Conservation (phyloP, 2,797 vertebrate species). For the Argya squamiceps region DNA sequence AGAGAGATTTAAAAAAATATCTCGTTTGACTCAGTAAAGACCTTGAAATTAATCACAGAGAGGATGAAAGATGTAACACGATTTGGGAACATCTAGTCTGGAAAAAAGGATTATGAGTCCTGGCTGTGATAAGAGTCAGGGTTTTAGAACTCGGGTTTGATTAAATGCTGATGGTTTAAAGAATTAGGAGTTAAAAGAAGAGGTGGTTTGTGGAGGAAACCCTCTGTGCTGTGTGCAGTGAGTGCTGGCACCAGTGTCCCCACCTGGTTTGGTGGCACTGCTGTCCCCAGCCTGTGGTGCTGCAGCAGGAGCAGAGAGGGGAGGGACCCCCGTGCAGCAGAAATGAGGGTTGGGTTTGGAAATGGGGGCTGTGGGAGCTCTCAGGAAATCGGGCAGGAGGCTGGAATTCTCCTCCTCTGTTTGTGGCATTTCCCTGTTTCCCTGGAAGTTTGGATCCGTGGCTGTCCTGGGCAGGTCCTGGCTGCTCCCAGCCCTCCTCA, state of each 20-base stretch:
- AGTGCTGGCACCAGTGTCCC: rapidly evolving
- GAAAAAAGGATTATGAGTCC: slow-evolving; percentile 76
- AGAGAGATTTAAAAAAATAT: slow-evolving; percentile 30
- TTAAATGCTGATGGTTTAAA: slow-evolving; percentile 73
- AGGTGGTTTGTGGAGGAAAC: background rate
- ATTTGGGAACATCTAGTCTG: slow-evolving; percentile 76
- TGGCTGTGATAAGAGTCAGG: slow-evolving; percentile 73
- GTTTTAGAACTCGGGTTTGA: slow-evolving; percentile 64
- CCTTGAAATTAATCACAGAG: slow-evolving; percentile 76
- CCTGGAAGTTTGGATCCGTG: rapidly evolving
- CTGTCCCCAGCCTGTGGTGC: rapidly evolving
- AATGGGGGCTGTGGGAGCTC: background rate
- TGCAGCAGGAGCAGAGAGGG: background rate
- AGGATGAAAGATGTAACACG: slow-evolving; percentile 76
- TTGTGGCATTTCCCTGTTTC: rapidly evolving
- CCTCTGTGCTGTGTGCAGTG: background rate
- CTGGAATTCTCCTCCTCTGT: rapidly evolving
- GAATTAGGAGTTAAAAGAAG: slow-evolving; percentile 64
- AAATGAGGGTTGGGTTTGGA: rapidly evolving
- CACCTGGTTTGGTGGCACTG: rapidly evolving
- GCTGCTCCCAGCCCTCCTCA: background rate
- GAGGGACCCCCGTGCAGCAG: rapidly evolving
- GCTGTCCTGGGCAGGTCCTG: background rate
- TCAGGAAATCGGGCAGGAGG: rapidly evolving
- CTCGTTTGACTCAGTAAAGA: slow-evolving; percentile 71